Evolutionary conservation across 2,797 vertebrate genomes (phyloP).

Genomic region (Selene dorsalis): DNA sequence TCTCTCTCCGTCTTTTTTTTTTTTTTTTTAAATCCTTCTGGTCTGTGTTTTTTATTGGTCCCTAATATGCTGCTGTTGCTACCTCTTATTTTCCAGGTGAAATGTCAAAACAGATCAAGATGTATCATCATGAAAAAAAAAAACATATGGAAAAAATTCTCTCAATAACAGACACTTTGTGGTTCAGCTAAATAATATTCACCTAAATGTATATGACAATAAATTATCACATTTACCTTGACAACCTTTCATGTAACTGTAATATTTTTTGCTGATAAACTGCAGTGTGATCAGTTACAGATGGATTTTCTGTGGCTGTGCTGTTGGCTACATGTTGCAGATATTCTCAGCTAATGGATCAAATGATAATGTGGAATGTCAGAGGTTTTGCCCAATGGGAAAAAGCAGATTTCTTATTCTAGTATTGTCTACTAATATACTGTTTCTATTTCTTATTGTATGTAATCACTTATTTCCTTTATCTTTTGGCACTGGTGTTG

Average conservation of each 20-base stretch:
- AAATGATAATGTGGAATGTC: not conserved
- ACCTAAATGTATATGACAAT: not conserved
- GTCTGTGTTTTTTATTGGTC: constrained; percentile 28
- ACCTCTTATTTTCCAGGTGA: constrained; percentile 23
- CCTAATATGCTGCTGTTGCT: constrained; percentile 24
- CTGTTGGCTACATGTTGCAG: not conserved
- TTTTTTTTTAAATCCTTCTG: not conserved
- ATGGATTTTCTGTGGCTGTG: not conserved
- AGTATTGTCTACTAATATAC: no score
- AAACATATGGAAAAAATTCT: not conserved
- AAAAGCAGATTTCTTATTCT: no score
- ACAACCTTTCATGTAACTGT: not conserved
- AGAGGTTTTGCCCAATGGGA: not conserved
- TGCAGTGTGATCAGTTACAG: not conserved
- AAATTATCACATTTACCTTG: constrained; percentile 2
- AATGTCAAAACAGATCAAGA: constrained; percentile 25
- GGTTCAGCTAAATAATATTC: not conserved
- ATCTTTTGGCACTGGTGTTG: no score
- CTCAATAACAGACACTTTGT: not conserved
- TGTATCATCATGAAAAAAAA: not conserved
- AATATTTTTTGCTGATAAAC: not conserved
- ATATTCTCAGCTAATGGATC: not conserved
- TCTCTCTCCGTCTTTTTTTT: no score
- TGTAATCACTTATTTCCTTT: not conserved
- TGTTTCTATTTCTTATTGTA: no score